Base-by-base conservation (phyloP, 1,140 invertebrate species). In the Cydia pomonella region DNA sequence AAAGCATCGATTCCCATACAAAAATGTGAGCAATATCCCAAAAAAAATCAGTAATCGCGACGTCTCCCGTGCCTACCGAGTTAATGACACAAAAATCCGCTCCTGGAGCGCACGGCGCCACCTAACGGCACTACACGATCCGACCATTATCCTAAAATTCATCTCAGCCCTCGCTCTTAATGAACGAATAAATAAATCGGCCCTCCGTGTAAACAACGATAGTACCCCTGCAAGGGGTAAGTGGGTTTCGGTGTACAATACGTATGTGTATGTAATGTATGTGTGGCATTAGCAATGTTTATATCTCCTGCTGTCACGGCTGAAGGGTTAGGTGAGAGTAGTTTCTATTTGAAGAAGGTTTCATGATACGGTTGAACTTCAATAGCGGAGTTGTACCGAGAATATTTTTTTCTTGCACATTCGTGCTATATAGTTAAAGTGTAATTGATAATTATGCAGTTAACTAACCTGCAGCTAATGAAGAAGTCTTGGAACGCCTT, bases 141-240 rank as follows among this genome's bases (percentile, higher is more conserved):
- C 79, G 77, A 80, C 87, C 86, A 90, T 92, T 92, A 92, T 87
- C 87, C 88, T 89, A 89, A 92, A 92, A 91, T 91, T 91, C 85
- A 84, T 86, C 85, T 82, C 89, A 87, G 85, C 88, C 87, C 89
- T 86, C 87, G 89, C 86, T 76, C 78, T 87, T 92, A 92, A 92
- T 92, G 91, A 92, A 91, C 89, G 82, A 89, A 91, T 92, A 90
- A 92, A 92, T 92, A 92, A 92, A 91, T 91, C 88, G 88, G 87
- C 89, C 88, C 89, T 90, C 87, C 87, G 87, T 91, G 90, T 92
- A 90, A 91, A 91, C 89, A 91, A 81, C 83, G 81, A 82, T 82
- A 83, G 85, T 84, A 84, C 86, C 87, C 84, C 87, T 84, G 89
- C 84, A 90, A 88, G 89, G 87, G 88, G 89, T 91, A 92, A 92